Conservation (phyloP, 2,888 invertebrate species). For the Sinhomidia bicolor region DNA sequence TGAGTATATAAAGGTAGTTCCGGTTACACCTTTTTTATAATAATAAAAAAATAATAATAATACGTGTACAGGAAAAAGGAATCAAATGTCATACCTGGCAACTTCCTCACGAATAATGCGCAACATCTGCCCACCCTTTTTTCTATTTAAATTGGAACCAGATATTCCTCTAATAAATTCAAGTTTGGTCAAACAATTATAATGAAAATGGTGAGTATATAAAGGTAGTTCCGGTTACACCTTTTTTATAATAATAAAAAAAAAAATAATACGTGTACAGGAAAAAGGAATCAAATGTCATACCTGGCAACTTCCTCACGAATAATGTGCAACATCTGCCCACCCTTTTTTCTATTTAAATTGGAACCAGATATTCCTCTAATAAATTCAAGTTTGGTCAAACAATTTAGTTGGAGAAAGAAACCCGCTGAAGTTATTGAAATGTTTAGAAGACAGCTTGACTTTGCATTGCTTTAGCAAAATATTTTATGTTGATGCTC, state of each 20-base stretch:
- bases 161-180: conserved; percentile 17
- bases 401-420: too few relatives aligned
- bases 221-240: conserved; percentile 39
- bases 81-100: neutral
- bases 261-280: neutral
- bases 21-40: conserved; percentile 27
- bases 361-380: neutral
- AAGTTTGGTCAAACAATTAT: conserved; percentile 26
- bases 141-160: neutral
- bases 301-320: neutral
- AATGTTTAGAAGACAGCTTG: neutral
- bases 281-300: neutral
- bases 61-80: neutral
- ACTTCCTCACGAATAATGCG: conserved; percentile 11
- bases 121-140: neutral
- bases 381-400: conserved; percentile 31
- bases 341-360: neutral
- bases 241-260: neutral
- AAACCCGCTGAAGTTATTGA: neutral
- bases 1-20: conserved; percentile 36
- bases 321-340: neutral
- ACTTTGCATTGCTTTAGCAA: neutral
- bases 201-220: conserved; percentile 54
- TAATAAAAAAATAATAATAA: neutral
- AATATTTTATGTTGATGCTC: neutral